Evolutionary conservation across 1,140 invertebrate species (phyloP), one percentile per base, ranked within the genome.

Genomic region (Nebria ingens): DNA sequence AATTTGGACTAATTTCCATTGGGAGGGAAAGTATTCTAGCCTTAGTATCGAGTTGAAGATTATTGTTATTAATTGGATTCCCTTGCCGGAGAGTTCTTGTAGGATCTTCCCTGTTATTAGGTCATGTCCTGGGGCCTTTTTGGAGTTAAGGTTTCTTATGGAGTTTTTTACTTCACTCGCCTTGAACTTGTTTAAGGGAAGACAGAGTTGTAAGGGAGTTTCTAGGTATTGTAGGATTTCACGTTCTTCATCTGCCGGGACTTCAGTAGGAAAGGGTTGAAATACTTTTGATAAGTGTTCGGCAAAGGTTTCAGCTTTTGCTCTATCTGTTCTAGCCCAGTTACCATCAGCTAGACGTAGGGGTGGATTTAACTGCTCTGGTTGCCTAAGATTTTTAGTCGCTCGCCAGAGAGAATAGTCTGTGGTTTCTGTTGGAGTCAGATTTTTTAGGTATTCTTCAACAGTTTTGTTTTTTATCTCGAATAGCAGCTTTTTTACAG

Each of bases 1-100:
- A 15, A 71, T 63, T 60, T 58, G 25, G 2, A 65, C 63, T 15
- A 61, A 21, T 55, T 69, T 62, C 63, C 64, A 69, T 12, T 63
- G 58, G 2, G 19, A 13, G 2, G 69, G 68, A 9, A 63, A 56
- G 29, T 56, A 20, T 2, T 17, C n/a, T 45, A 53, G n/a, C 19
- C 55, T 6, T 34, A 52, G 23, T 52, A 38, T 40, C 2, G 50
- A 23, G 21, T 56, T 56, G 21, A 11, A 56, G 3, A 56, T 56
- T 11, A 12, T 6, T 9, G 21, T 56, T 19, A 56, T n/a, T 21
- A 49, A 22, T 19, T 13, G 12, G 4, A 54, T 29, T 6, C 21
- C 21, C 19, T 59, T 63, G 4, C 21, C 38, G 0, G 61, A 56
- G 0, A 65, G 21, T 42, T 62, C 11, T 38, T 55, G 59, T 17